Evolutionary conservation across 2,797 vertebrate genomes (phyloP).

Genomic region (Leuciscus waleckii): DNA sequence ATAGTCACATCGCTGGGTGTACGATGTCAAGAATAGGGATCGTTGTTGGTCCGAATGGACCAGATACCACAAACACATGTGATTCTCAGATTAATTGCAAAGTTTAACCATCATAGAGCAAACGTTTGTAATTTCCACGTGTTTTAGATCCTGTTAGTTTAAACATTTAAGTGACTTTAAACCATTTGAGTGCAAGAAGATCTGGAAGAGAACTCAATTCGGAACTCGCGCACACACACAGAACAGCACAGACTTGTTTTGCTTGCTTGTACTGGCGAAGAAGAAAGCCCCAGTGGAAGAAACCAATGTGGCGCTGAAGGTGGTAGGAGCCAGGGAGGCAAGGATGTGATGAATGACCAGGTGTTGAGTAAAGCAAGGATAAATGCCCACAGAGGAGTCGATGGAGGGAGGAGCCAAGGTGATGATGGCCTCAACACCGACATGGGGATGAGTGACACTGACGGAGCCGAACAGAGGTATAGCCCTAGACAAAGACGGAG

Average conservation of each 20-base stretch:
- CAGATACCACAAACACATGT: background rate
- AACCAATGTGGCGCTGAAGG: background rate
- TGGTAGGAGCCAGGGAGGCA: too few species aligned
- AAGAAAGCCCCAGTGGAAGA: background rate
- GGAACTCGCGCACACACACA: too few species aligned
- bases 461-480: too few species aligned
- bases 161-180: too few species aligned
- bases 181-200: too few species aligned
- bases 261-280: background rate
- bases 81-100: background rate
- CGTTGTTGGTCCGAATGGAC: rapidly evolving
- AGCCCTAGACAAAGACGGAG: too few species aligned
- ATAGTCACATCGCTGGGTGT: background rate
- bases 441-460: background rate
- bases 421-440: background rate
- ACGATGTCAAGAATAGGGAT: background rate
- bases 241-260: too few species aligned
- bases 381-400: background rate
- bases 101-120: background rate
- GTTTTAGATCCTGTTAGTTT: background rate
- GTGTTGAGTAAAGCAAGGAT: background rate
- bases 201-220: too few species aligned
- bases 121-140: background rate
- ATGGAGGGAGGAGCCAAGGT: background rate
- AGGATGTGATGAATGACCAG: background rate